Evolutionary conservation across 2,888 invertebrate genomes (phyloP), one percentile per base, ranked within the genome.

Genomic region (Kuschelorhynchus macadamiae): DNA sequence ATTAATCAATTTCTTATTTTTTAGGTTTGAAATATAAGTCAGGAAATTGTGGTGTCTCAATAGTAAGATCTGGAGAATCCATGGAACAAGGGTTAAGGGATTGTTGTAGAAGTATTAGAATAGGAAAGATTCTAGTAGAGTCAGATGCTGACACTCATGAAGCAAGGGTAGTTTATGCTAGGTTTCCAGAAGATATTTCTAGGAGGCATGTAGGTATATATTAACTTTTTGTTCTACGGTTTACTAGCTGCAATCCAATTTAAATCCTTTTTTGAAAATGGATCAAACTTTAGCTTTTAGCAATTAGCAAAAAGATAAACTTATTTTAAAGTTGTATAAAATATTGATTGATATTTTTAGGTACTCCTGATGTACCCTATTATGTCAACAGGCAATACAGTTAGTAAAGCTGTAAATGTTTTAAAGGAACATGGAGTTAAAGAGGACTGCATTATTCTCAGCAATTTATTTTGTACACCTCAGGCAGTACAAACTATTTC

Each of bases 311-410:
- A n/a, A 41, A 14, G 7, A 41, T 41, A 41, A 8, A 14, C n/a
- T 12, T 41, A 53, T 7, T 25, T 7, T 32, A 30, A 57, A n/a
- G n/a, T n/a, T n/a, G n/a, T n/a, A n/a, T n/a, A n/a, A n/a, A n/a
- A n/a, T 42, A 44, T 36, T 39, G 20, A 61, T 21, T 60, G 61
- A 25, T 52, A 14, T 16, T 77, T 78, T 2, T 56, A 83, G 82
- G 96, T 98, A 39, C 86, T 99, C 44, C 88, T 99, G 1, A 97
- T 99, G 95, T 99, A 99, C 85, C 98, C 98, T 8, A 98, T 98
- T 63, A 97, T 99, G 96, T 96, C 97, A 71, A 97, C 97, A 0
- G 98, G 99, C 1, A 98, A 97, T 81, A 98, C 98, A 46, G 97
- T 98, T 4, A 91, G 90, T 76, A 91, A 92, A 88, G 97, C 98